Evolutionary conservation across 2,797 vertebrate genomes (phyloP).

Genomic region (Siniperca obscura): DNA sequence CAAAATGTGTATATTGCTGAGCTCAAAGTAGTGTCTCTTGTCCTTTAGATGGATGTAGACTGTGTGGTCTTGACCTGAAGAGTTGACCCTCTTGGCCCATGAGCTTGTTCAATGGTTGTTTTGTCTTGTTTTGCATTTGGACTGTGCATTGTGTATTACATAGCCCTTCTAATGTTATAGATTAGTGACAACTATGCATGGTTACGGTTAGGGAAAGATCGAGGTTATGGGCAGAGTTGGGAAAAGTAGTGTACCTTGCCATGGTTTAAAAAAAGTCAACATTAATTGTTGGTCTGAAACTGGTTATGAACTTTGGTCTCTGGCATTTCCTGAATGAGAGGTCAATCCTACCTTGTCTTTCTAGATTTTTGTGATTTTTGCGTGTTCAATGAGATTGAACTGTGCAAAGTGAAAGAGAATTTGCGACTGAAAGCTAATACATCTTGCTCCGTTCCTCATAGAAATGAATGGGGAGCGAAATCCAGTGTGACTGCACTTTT

Average conservation of each 20-base stretch:
- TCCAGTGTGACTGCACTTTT: too few species aligned
- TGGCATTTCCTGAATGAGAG: too few species aligned
- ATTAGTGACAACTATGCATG: not conserved
- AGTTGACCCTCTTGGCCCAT: slow-evolving; percentile 7
- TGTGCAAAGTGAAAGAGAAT: too few species aligned
- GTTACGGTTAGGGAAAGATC: not conserved
- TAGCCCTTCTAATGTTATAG: not conserved
- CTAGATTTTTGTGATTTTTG: too few species aligned
- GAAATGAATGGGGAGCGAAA: too few species aligned
- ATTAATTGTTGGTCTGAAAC: too few species aligned
- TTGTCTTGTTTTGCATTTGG: not conserved
- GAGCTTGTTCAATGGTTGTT: slow-evolving; percentile 12
- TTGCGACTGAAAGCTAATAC: too few species aligned
- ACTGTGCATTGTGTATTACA: not conserved
- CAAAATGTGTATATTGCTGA: not conserved
- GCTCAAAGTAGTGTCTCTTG: not conserved
- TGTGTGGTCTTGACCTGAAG: slow-evolving; percentile 2
- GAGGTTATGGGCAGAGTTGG: not conserved
- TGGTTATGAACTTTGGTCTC: not conserved
- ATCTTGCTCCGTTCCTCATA: too few species aligned
- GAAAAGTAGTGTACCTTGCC: not conserved
- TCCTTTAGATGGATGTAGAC: slow-evolving; percentile 5
- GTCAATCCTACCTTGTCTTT: too few species aligned
- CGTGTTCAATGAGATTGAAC: too few species aligned
- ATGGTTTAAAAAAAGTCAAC: not conserved